A percentile compares a stretch with the other conserved stretches of the same genome.
These are phyloP conservation scores for Polydrusus cervinus DNA, from an alignment of 2,888 invertebrate species.

Conservation along the genomic window DNA sequence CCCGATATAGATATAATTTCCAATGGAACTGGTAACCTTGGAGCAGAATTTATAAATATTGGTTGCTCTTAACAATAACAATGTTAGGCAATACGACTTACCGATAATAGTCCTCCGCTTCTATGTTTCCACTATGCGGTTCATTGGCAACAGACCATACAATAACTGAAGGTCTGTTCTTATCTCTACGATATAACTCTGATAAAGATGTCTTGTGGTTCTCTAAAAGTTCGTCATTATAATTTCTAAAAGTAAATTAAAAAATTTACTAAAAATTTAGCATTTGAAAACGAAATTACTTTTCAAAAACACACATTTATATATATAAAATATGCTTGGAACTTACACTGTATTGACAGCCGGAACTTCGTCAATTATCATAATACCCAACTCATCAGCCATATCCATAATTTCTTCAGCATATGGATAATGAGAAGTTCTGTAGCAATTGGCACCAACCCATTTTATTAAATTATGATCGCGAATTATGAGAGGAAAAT, in stretches of 20 bases:
- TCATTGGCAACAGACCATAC: conserved; percentile 99
- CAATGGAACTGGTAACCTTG: no score
- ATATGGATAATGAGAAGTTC: conserved; percentile 98
- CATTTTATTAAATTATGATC: conserved; percentile 95
- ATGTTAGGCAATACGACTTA: conserved; percentile 64
- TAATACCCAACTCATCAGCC: conserved; percentile 93
- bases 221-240: conserved; percentile 78
- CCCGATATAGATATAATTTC: no score
- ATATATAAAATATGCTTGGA: no score
- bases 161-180: conserved; percentile 95
- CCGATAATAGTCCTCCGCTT: conserved; percentile 88
- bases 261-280: no score
- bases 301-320: no score
- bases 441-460: conserved; percentile 95
- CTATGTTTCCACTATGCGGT: conserved; percentile 81
- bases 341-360: conserved; percentile 89
- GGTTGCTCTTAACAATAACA: no score
- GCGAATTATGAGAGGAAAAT: conserved; percentile 87
- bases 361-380: conserved; percentile 96
- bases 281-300: no score
- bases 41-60: no score
- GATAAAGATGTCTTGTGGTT: conserved; percentile 90
- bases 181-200: conserved; percentile 91
- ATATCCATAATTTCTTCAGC: conserved; percentile 97
- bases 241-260: conserved; percentile 68